Conservation (phyloP, 2,888 invertebrate species). For the Volucella zonaria region DNA sequence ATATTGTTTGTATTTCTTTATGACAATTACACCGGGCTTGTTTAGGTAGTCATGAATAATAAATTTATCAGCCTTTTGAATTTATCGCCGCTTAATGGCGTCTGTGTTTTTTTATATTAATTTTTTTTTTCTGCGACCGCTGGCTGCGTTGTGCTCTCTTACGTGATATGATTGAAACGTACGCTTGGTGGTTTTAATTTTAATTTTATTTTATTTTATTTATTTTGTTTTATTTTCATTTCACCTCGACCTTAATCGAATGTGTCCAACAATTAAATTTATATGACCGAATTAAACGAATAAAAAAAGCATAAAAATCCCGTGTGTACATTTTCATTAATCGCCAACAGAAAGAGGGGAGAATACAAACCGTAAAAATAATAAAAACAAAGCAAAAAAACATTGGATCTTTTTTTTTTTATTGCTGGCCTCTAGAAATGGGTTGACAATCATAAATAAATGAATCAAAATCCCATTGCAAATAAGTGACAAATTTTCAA, state of each 20-base stretch:
- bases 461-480: constrained; percentile 3
- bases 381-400: constrained; percentile 5
- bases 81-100: constrained; percentile 27
- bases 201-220: background rate
- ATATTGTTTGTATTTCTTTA: constrained; percentile 16
- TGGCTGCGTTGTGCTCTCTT: no score
- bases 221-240: constrained; percentile 7
- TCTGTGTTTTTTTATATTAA: constrained; percentile 12
- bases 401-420: no score
- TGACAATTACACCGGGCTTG: constrained; percentile 19
- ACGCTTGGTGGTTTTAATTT: constrained; percentile 9
- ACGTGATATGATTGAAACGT: no score
- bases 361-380: background rate
- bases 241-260: constrained; percentile 63
- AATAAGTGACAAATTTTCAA: constrained; percentile 38
- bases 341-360: no score
- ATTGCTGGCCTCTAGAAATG: background rate
- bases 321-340: no score
- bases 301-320: background rate
- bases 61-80: constrained; percentile 28
- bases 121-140: background rate
- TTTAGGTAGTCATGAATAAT: constrained; percentile 32
- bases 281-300: constrained; percentile 4
- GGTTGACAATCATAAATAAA: constrained; percentile 8
- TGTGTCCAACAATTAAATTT: constrained; percentile 42